Evolutionary conservation across 2,888 invertebrate genomes (phyloP), one percentile per base, ranked within the genome.

Genomic region (Linnaemya vulpina): DNA sequence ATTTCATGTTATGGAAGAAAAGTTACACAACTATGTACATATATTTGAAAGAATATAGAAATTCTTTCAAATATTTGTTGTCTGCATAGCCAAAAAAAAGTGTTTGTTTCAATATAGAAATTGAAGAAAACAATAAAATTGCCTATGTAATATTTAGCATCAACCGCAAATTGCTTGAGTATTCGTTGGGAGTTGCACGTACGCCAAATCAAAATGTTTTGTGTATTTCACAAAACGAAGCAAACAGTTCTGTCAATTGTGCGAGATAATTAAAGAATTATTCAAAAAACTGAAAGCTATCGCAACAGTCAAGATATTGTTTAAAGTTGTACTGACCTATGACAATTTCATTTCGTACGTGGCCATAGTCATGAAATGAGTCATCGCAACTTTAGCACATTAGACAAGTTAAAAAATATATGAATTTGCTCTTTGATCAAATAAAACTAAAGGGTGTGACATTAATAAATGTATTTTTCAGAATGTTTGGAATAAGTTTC

Each of bases 171-270:
- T 35, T 82, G 62, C 65, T 82, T 76, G 20, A 13, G 49, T 62
- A 49, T 68, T 74, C 84, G 84, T 81, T 85, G 63, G 22, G 35
- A 75, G 55, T 49, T 78, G 81, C 84, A 85, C 84, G 84, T 85
- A 85, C 81, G 70, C 84, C 77, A 78, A 10, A 71, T n/a, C 8
- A 43, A 60, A 40, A 38, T 17, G 3, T 38, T 20, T 17, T 53
- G 10, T 62, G 4, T 53, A 11, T 70, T 78, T 71, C 51, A 46
- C 11, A 46, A 71, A 70, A 20, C 35, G 15, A 68, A 67, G 35
- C 15, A 67, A 55, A n/a, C 5, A 75, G 3, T 51, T 38, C 0
- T 63, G n/a, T 11, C 8, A 38, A 51, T 46, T 53, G 3, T 43
- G 46, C 17, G 38, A 30, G 35, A 70, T 25, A 76, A 51, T n/a